A percentile compares a stretch with the other conserved stretches of the same genome.
These are phyloP conservation scores for Macaca nemestrina DNA, from an alignment of 2,113 vertebrate species.

Conservation along the genomic window DNA sequence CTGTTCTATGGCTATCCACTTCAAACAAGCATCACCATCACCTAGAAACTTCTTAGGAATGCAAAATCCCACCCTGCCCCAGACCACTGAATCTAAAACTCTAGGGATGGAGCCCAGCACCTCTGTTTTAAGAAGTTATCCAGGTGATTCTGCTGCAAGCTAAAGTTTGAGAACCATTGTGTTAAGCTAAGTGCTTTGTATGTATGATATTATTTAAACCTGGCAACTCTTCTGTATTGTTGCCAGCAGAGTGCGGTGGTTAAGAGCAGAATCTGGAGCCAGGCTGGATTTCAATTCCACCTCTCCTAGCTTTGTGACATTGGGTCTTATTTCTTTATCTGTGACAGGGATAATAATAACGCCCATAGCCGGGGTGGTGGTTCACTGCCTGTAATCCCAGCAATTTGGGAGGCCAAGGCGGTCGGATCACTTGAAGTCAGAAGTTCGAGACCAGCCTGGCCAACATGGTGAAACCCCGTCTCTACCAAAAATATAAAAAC, in stretches of 20 bases:
- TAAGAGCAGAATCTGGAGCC: background rate
- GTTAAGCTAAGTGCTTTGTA: background rate
- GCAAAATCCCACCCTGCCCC: background rate
- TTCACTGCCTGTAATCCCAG: no score
- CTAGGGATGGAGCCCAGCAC: background rate
- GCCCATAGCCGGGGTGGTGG: no score
- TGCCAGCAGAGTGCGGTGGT: background rate
- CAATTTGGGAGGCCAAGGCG: no score
- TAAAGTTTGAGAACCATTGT: background rate
- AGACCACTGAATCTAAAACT: conserved; percentile 6
- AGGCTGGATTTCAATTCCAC: background rate
- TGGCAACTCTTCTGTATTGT: background rate
- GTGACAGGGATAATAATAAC: background rate
- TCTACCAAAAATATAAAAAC: no score
- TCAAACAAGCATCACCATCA: background rate
- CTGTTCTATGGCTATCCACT: background rate
- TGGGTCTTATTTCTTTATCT: background rate
- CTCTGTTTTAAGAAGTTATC: background rate
- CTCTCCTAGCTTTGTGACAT: background rate
- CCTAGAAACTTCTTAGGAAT: conserved; percentile 26
- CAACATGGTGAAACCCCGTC: no score
- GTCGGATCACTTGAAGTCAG: no score
- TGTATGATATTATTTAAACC: background rate
- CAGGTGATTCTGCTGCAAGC: background rate
- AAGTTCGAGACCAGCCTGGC: no score